phyloP scores from a whole-genome alignment of 2,888 invertebrate genomes.

The Muschampia plurimacula region DNA sequence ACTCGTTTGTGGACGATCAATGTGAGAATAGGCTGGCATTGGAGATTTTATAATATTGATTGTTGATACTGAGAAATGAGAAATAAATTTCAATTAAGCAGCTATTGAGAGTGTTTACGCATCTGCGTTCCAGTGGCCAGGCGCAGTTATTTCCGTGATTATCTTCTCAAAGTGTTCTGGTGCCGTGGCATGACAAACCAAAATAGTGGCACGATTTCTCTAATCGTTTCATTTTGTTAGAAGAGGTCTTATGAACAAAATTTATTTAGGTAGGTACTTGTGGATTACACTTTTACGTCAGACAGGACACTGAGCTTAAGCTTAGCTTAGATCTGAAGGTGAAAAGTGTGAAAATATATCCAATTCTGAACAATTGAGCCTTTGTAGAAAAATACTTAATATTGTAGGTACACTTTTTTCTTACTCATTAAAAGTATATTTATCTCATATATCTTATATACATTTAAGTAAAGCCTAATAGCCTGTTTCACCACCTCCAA shows the following conservation, averaged over 20 bases:
- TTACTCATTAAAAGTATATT: no score
- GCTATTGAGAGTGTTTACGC: conserved; percentile 73
- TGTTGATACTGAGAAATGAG: conserved; percentile 85
- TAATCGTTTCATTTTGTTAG: conserved; percentile 58
- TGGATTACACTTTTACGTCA: conserved; percentile 25
- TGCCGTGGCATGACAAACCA: conserved; percentile 59
- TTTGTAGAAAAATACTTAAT: no score
- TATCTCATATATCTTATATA: no score
- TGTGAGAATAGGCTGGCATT: conserved; percentile 76
- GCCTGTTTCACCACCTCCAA: no score
- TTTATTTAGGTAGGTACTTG: conserved; percentile 19
- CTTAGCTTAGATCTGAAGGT: neutral
- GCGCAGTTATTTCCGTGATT: conserved; percentile 75
- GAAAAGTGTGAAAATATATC: no score
- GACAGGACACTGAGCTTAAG: conserved; percentile 17
- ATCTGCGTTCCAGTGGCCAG: conserved; percentile 56
- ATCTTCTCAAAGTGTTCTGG: conserved; percentile 67
- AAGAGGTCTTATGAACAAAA: conserved; percentile 27
- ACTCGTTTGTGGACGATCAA: conserved; percentile 80
- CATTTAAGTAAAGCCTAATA: no score
- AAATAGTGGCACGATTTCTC: conserved; percentile 63
- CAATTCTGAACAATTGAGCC: neutral
- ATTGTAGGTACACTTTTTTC: no score
- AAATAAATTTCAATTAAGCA: conserved; percentile 85
- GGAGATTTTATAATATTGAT: conserved; percentile 82